A percentile compares a stretch with the other conserved stretches of the same genome.
These are phyloP conservation scores for Drosophila sproati DNA, from an alignment of 1,140 invertebrate genomes.

Conservation along the genomic window DNA sequence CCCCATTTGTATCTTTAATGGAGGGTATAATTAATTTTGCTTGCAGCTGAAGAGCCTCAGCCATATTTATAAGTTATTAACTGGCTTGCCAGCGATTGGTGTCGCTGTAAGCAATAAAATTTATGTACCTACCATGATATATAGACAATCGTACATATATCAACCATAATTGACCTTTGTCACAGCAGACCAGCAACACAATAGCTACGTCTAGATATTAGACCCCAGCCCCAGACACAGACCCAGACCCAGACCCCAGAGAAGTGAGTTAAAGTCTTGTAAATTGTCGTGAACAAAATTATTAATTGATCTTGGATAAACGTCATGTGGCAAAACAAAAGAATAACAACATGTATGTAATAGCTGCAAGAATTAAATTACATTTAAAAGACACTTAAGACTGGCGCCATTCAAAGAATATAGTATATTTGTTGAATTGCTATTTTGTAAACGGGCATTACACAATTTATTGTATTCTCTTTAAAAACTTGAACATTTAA, in stretches of 20 bases:
- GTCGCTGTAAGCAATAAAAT: conserved; percentile 3
- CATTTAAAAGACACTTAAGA: conserved; percentile 30
- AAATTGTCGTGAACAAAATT: conserved; percentile 69
- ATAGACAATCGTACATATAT: conserved; percentile 27
- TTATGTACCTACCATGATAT: conserved; percentile 13
- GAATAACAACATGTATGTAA: conserved; percentile 26
- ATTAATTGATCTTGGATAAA: conserved; percentile 64
- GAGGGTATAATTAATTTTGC: conserved; percentile 24
- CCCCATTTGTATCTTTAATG: not conserved
- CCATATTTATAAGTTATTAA: conserved; percentile 14
- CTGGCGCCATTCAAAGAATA: conserved; percentile 32
- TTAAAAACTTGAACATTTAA: not conserved
- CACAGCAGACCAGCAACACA: conserved; percentile 29
- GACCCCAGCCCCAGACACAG: conserved; percentile 13
- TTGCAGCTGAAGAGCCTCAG: conserved; percentile 4
- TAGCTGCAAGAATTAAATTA: conserved; percentile 31
- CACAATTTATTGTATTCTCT: conserved; percentile 1
- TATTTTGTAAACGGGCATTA: conserved; percentile 1
- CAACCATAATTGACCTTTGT: conserved; percentile 68
- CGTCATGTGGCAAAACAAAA: conserved; percentile 36
- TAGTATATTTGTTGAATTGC: not conserved
- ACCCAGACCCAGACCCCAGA: conserved; percentile 11
- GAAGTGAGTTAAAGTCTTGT: conserved; percentile 74
- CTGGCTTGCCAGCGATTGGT: conserved; percentile 15
- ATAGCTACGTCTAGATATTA: conserved; percentile 36